Base-by-base conservation (phyloP, 2,888 invertebrate genomes). In the Bedellia somnulentella region DNA sequence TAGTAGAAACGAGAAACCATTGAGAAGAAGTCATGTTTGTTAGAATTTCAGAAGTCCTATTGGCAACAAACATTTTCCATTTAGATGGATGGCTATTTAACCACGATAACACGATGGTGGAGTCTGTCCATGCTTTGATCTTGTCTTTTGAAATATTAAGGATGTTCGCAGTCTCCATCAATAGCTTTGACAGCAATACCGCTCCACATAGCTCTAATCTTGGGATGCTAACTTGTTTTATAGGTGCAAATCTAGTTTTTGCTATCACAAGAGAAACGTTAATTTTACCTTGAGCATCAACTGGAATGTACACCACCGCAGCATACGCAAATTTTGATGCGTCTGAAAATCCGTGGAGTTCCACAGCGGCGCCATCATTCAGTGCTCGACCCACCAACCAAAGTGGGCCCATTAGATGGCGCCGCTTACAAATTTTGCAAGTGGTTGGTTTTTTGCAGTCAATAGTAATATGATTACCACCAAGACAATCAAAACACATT, bases 51-150 rank as follows among this genome's bases (percentile, higher is more conserved):
- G 42, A 26, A n/a, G n/a, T n/a, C n/a, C n/a, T n/a, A n/a, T n/a
- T n/a, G n/a, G n/a, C n/a, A n/a, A n/a, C n/a, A n/a, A 44, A 48
- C 3, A 36, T 23, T 16, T 40, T 37, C 42, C 44, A 44, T 36
- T 31, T 36, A 15, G 16, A 27, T 1, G 41, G 41, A 9, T 44
- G 41, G n/a, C 42, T 41, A 12, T 15, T 29, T 10, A 46, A 13
- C 46, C 45, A 48, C 1, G 44, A 26, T 2, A 45, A 5, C 3
- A 45, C 46, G 5, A 44, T 36, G 0, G 37, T 29, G 3, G 44
- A 46, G 30, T 47, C 46, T 5, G 44, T 44, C 45, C 47, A 47
- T 3, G 43, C 43, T 28, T 29, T 40, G 1, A 40, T 30, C 11
- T 42, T 27, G 14, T 21, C 5, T 3, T 26, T 23, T 12, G 36